Percentiles rank a stretch among this genome's conserved stretches.
These are phyloP conservation scores for Butastur rufipennis DNA, from an alignment of 2,113 vertebrate genomes.

Conservation along the genomic window DNA sequence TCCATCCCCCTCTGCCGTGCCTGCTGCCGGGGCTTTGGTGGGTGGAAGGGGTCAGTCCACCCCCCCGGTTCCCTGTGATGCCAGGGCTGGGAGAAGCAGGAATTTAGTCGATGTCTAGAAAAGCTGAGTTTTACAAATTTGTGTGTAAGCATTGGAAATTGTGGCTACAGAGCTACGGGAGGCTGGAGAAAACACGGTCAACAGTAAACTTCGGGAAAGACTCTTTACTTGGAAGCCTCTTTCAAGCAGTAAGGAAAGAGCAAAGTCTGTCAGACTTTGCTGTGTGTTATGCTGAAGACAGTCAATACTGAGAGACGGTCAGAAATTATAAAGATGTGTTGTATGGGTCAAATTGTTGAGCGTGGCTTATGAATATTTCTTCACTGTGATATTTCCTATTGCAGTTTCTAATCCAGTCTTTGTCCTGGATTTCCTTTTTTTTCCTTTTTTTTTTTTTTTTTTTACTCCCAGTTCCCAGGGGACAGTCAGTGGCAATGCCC, in stretches of 20 bases:
- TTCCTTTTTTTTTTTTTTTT: too few species aligned
- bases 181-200: background rate
- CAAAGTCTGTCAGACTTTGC: background rate
- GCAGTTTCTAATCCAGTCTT: background rate
- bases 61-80: accelerated
- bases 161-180: background rate
- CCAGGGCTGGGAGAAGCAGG: background rate
- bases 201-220: background rate
- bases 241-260: background rate
- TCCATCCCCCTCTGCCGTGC: accelerated
- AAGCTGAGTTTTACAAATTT: background rate
- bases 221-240: background rate
- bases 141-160: background rate
- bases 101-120: background rate
- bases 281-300: background rate
- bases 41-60: background rate
- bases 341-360: background rate
- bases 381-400: background rate
- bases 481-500: background rate
- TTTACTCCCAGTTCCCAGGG: background rate
- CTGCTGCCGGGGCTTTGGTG: background rate
- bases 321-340: background rate
- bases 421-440: background rate
- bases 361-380: background rate
- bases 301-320: background rate